Percentiles rank a stretch among this genome's conserved stretches.
Conservation (phyloP, 2,888 invertebrate genomes). For the Cecidostiba fungosa region DNA sequence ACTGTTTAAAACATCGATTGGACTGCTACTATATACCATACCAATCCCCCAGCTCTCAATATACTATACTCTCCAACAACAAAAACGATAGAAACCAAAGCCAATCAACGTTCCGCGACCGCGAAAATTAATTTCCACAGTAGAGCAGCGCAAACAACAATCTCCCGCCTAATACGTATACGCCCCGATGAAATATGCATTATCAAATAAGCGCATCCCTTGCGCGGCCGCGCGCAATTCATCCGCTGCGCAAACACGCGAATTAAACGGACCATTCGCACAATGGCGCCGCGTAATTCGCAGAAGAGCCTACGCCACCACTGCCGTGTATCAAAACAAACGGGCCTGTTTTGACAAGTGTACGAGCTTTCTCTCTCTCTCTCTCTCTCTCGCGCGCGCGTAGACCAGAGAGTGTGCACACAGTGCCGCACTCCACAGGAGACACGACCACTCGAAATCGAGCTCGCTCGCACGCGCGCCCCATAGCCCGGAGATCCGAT, state of each 20-base stretch:
- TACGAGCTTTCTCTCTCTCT: neutral
- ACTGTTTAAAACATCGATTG: conserved; percentile 24
- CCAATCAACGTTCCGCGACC: neutral
- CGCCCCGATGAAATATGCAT: conserved; percentile 54
- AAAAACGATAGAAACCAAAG: neutral
- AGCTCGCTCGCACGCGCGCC: conserved; percentile 1
- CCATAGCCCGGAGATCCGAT: neutral
- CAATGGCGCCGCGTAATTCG: conserved; percentile 26
- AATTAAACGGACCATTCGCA: conserved; percentile 36
- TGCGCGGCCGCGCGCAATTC: conserved; percentile 29
- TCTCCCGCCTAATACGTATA: conserved; percentile 33
- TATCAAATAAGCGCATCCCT: conserved; percentile 34
- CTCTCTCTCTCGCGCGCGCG: too few species aligned
- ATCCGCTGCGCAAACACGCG: conserved; percentile 48
- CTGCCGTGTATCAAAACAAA: conserved; percentile 52
- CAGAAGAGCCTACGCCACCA: neutral
- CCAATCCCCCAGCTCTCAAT: too few species aligned
- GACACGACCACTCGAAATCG: conserved; percentile 50
- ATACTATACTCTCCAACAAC: neutral
- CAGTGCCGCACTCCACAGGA: conserved; percentile 22
- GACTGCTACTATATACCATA: neutral
- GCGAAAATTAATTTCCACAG: conserved; percentile 20
- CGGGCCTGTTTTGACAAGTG: conserved; percentile 61
- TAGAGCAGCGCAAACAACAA: neutral
- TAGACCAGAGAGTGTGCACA: neutral